Evolutionary conservation across 2,888 invertebrate species (phyloP).

Genomic region (Onchidella celtica): DNA sequence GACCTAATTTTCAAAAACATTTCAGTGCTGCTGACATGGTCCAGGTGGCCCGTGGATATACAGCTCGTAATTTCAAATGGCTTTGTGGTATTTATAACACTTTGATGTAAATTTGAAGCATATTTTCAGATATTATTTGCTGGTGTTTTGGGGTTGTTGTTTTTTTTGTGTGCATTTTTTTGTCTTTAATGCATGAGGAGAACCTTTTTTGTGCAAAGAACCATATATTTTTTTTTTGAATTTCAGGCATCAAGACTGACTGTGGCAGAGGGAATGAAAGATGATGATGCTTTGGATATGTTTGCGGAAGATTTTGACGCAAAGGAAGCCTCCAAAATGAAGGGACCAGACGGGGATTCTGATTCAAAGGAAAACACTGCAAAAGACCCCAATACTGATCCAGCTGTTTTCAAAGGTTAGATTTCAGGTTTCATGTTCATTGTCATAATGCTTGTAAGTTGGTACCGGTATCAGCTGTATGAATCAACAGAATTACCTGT

Average conservation of each 20-base stretch:
- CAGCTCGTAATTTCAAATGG: too few relatives aligned
- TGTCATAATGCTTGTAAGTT: too few relatives aligned
- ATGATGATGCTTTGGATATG: slow-evolving; percentile 91
- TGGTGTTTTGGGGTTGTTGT: neutral
- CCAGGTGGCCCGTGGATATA: too few relatives aligned
- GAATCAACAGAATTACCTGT: too few relatives aligned
- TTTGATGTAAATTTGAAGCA: too few relatives aligned
- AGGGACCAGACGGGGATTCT: neutral
- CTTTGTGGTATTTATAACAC: too few relatives aligned
- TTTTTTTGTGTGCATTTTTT: neutral
- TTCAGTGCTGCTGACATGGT: too few relatives aligned
- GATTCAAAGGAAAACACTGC: neutral
- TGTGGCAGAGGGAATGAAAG: slow-evolving; percentile 68
- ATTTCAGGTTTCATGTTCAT: neutral
- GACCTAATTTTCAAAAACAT: too few relatives aligned
- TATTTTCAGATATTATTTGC: neutral
- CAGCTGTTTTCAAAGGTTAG: slow-evolving; percentile 23
- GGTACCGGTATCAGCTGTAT: too few relatives aligned
- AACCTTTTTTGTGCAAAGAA: too few relatives aligned
- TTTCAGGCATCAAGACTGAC: slow-evolving; percentile 35
- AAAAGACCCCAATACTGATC: too few relatives aligned
- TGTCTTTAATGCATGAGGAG: too few relatives aligned
- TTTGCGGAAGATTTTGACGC: slow-evolving; percentile 94
- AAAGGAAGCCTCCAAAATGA: slow-evolving; percentile 54
- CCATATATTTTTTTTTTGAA: neutral